These are phyloP conservation scores for Diachasmimorpha longicaudata DNA, from an alignment of 1,140 invertebrate genomes.

Conservation along the genomic window DNA sequence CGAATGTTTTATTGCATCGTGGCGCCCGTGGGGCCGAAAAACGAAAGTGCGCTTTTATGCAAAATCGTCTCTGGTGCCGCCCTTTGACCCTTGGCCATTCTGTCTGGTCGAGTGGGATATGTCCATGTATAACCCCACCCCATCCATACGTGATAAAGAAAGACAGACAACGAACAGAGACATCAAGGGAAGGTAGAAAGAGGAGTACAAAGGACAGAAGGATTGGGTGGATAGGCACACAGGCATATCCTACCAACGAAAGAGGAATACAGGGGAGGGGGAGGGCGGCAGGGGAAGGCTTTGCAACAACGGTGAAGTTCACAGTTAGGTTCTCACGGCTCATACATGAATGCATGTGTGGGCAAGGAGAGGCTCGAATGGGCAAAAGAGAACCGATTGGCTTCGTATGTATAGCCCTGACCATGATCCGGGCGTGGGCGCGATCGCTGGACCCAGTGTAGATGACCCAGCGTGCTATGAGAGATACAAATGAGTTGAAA, in stretches of 20 bases:
- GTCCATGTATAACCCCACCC: neutral
- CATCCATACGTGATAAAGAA: slow-evolving; percentile 8
- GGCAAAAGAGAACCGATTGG: slow-evolving; percentile 13
- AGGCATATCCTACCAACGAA: neutral
- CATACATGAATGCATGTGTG: slow-evolving; percentile 50
- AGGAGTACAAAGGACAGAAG: neutral
- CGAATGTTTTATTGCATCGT: slow-evolving; percentile 15
- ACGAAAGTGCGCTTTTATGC: slow-evolving; percentile 48
- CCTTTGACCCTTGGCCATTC: slow-evolving; percentile 47
- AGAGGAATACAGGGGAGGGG: slow-evolving; percentile 3
- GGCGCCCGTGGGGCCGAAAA: slow-evolving; percentile 37
- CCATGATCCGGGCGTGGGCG: slow-evolving; percentile 26
- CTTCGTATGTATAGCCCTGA: slow-evolving; percentile 11
- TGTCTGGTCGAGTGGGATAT: slow-evolving; percentile 37
- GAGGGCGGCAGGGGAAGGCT: slow-evolving; percentile 2
- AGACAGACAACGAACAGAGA: neutral
- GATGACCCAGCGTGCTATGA: neutral
- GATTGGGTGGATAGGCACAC: neutral
- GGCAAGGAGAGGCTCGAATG: slow-evolving; percentile 28
- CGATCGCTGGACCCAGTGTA: neutral
- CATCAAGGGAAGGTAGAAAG: slow-evolving; percentile 2
- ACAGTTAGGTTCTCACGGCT: slow-evolving; percentile 60
- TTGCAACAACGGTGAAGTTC: slow-evolving; percentile 49
- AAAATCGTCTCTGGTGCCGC: slow-evolving; percentile 45
- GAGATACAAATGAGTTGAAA: neutral